Percentiles rank a stretch among this genome's conserved stretches.
Conservation (phyloP, 2,888 invertebrate species). For the Luffia ferchaultella region DNA sequence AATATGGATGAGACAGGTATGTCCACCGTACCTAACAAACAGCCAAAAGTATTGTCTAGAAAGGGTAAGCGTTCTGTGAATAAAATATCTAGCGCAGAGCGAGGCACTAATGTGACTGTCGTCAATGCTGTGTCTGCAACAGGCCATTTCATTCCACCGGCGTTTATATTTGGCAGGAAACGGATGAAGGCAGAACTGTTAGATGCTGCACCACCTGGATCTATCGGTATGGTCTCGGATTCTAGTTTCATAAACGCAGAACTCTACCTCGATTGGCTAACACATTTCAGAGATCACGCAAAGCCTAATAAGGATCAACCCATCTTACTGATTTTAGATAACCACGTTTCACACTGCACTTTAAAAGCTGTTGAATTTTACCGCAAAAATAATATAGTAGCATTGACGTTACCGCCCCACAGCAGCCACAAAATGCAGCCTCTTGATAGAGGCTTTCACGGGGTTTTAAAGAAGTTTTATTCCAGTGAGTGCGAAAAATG, state of each 20-base stretch:
- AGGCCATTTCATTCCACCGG: not conserved
- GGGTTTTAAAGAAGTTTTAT: slow-evolving; percentile 16
- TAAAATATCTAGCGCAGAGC: not conserved
- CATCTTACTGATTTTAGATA: slow-evolving; percentile 12
- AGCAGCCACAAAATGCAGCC: too few relatives aligned
- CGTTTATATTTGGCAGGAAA: not conserved
- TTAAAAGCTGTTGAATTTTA: too few relatives aligned
- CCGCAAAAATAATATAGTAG: too few relatives aligned
- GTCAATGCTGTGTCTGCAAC: not conserved
- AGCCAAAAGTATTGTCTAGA: too few relatives aligned
- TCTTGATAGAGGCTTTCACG: slow-evolving; percentile 10
- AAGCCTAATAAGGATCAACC: slow-evolving; percentile 13
- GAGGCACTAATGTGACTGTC: not conserved
- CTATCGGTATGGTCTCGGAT: slow-evolving; percentile 13
- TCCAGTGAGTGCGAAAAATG: slow-evolving; percentile 19
- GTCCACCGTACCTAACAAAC: too few relatives aligned
- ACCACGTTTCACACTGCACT: slow-evolving; percentile 13
- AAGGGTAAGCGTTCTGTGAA: too few relatives aligned
- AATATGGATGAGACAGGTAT: too few relatives aligned
- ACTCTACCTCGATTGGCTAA: slow-evolving; percentile 13
- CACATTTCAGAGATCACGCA: slow-evolving; percentile 13
- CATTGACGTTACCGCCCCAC: too few relatives aligned
- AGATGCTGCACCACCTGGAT: slow-evolving; percentile 10
- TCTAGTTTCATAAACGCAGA: slow-evolving; percentile 13
- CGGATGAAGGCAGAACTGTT: slow-evolving; percentile 5